phyloP scores from a whole-genome alignment of 2,888 invertebrate genomes.

The Epinotia demarniana region DNA sequence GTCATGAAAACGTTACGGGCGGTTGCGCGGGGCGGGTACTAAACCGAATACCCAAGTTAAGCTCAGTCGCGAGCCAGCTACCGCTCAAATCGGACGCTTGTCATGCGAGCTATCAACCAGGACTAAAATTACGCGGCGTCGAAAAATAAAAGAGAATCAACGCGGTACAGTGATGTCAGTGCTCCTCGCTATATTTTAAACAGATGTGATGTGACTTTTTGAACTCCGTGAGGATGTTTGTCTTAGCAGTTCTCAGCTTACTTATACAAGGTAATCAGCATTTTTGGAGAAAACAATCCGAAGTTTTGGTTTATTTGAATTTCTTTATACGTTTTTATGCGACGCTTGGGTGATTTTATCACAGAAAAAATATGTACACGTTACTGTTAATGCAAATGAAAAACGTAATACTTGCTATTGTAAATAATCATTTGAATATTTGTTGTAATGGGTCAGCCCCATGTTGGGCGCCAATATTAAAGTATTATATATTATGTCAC shows the following conservation, averaged over 20 bases:
- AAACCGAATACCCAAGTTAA: slow-evolving; percentile 57
- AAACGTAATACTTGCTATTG: too few species aligned
- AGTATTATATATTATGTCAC: not conserved
- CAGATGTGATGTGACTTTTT: slow-evolving; percentile 72
- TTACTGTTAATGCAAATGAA: not conserved
- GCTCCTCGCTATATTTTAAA: slow-evolving; percentile 7
- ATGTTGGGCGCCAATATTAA: slow-evolving; percentile 15
- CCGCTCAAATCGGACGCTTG: slow-evolving; percentile 58
- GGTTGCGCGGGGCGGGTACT: slow-evolving; percentile 67
- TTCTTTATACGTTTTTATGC: not conserved
- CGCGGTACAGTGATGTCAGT: slow-evolving; percentile 30
- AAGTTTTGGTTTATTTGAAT: slow-evolving; percentile 14
- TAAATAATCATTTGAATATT: too few species aligned
- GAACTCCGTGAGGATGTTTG: slow-evolving; percentile 76
- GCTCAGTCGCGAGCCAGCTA: slow-evolving; percentile 67
- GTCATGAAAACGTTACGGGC: slow-evolving; percentile 75
- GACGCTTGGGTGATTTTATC: not conserved
- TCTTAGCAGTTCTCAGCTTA: slow-evolving; percentile 72
- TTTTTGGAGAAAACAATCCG: slow-evolving; percentile 6
- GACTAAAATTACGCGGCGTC: slow-evolving; percentile 51
- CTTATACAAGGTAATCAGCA: slow-evolving; percentile 73
- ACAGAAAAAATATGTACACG: not conserved
- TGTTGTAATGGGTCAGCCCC: not conserved
- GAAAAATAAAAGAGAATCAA: not conserved
- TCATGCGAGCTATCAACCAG: slow-evolving; percentile 43